Conservation (phyloP, 2,888 invertebrate species). For the Pimpla rufipes region DNA sequence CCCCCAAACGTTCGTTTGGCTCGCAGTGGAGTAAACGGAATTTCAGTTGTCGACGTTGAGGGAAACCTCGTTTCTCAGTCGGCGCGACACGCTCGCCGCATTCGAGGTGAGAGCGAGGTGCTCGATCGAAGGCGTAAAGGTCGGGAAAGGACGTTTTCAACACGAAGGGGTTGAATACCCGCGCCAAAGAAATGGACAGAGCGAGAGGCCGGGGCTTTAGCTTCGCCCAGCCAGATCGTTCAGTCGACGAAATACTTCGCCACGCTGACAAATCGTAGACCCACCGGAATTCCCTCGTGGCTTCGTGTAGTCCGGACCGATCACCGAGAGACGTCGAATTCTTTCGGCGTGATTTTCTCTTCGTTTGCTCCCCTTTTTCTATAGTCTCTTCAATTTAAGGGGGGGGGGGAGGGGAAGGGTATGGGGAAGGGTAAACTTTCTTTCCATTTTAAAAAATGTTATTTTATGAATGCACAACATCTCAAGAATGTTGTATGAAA, state of each 20-base stretch:
- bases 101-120: neutral
- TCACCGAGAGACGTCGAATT: neutral
- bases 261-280: neutral
- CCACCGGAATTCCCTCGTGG: neutral
- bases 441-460: no score
- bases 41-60: neutral
- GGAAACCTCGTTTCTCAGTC: neutral
- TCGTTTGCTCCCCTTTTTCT: neutral
- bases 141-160: neutral
- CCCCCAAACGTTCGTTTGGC: neutral
- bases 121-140: conserved; percentile 8
- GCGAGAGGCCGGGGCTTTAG: neutral
- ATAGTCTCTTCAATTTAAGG: neutral
- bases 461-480: no score
- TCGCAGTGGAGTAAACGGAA: neutral
- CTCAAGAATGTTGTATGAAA: no score
- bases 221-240: neutral
- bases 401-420: no score
- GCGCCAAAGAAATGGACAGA: neutral
- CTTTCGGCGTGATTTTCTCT: neutral
- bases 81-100: neutral
- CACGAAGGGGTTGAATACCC: neutral
- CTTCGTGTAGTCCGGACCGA: neutral
- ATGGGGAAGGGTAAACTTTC: no score
- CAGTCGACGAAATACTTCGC: neutral